Percentiles rank a stretch among this genome's conserved stretches.
Conservation (phyloP, 2,113 vertebrate species). For the Apodemus speciosus region DNA sequence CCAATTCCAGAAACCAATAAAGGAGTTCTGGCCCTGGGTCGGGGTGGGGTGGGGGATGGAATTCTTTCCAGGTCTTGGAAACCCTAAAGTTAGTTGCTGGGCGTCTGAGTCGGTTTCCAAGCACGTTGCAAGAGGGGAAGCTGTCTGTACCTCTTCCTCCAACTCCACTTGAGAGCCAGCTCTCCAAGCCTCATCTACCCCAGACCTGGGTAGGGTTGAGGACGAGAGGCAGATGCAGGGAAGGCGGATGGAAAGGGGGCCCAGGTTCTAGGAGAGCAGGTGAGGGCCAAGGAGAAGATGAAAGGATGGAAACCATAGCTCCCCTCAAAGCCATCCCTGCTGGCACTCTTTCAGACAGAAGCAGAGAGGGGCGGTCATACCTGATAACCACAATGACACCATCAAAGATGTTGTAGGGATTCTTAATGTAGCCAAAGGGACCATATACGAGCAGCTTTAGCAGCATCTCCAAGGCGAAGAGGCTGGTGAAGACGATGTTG, state of each 20-base stretch:
- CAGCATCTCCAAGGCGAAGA: slow-evolving; percentile 98
- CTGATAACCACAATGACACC: slow-evolving; percentile 99
- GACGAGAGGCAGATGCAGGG: neutral
- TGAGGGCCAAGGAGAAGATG: neutral
- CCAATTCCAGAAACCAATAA: slow-evolving; percentile 73
- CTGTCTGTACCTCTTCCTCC: neutral
- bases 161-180: slow-evolving; percentile 1
- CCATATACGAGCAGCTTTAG: slow-evolving; percentile 96
- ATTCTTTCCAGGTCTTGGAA: slow-evolving; percentile 71
- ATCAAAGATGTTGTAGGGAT: slow-evolving; percentile 99
- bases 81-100: slow-evolving; percentile 54
- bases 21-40: slow-evolving; percentile 58
- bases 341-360: neutral
- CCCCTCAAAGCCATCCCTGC: neutral
- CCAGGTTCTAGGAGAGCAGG: neutral
- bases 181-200: neutral
- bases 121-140: slow-evolving; percentile 38
- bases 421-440: slow-evolving; percentile 99
- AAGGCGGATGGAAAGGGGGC: neutral
- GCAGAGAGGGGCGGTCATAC: slow-evolving; percentile 78
- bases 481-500: slow-evolving; percentile 98
- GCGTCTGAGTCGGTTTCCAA: slow-evolving; percentile 23
- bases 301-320: neutral
- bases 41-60: neutral
- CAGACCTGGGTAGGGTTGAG: neutral